Base-by-base conservation (phyloP, 2,113 vertebrate genomes). In the Poeciliopsis prolifica region DNA sequence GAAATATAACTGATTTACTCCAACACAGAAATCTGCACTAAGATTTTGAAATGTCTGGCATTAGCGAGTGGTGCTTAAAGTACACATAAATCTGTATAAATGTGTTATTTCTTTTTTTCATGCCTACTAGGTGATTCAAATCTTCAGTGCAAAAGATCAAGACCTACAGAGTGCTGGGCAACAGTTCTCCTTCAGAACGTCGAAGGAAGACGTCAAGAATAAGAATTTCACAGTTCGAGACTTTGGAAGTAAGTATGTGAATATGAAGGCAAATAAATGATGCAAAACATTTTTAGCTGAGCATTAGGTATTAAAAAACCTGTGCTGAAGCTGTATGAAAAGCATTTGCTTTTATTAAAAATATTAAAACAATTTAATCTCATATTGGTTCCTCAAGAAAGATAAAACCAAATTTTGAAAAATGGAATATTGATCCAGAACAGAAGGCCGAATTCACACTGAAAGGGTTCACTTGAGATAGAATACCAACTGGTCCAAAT, bases 151-250 rank as follows among this genome's bases (percentile, higher is more conserved):
- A 44, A 94, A 90, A 77, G 98, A 99, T 86, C 93, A 95, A 85
- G 98, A 99, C 84, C 90, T 98, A 51, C 94, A 97, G 11, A 93
- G 92, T n/a, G 90, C 94, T 73, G 97, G 96, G 37, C 98, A 99
- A 75, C 95, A 92, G 28, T 99, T 99, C 89, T 96, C 95, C 80
- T 99, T 98, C 92, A 96, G 94, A 90, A 84, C 96, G 26, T 89
- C 95, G 67, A 94, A 95, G 5, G 96, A 97, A 58, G 96, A 96
- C 71, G 69, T 93, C 5, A 95, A 95, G 78, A 98, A 95, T 88
- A 96, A 95, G 87, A 99, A 99, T 86, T 99, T 99, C 88, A 98
- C 98, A 84, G 93, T 99, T 74, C 95, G 95, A 69, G 98, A 99
- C 91, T 99, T 97, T 90, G 96, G 96, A 93, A 99, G 98, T 99